Percentiles rank a stretch among this genome's conserved stretches.
These are phyloP conservation scores for Caranx melampygus DNA, from an alignment of 2,113 vertebrate genomes.

Conservation along the genomic window DNA sequence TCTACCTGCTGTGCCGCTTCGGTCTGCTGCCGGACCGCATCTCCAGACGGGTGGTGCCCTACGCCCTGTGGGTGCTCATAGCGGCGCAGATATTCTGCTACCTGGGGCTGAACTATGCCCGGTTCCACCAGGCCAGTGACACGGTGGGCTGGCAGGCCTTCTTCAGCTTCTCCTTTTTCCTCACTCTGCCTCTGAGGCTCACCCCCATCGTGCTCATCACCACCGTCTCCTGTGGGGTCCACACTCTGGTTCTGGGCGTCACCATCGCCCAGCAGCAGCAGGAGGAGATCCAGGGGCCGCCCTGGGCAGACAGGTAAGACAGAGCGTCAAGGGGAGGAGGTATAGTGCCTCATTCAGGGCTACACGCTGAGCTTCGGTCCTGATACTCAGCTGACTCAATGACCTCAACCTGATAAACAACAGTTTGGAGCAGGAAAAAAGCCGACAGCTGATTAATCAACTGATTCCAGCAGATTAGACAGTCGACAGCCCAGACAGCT, in stretches of 20 bases:
- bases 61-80: slow-evolving; percentile 93
- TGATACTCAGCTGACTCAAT: too few species aligned
- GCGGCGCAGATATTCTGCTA: slow-evolving; percentile 92
- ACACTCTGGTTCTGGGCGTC: slow-evolving; percentile 92
- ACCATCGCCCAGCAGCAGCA: slow-evolving; percentile 93
- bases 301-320: slow-evolving; percentile 89
- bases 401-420: too few species aligned
- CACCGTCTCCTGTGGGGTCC: slow-evolving; percentile 88
- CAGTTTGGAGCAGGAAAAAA: too few species aligned
- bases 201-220: slow-evolving; percentile 93
- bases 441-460: too few species aligned
- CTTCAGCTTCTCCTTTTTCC: slow-evolving; percentile 95
- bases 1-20: slow-evolving; percentile 90
- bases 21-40: slow-evolving; percentile 88
- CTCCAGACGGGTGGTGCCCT: slow-evolving; percentile 90
- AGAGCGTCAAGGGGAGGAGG: too few species aligned
- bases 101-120: slow-evolving; percentile 90
- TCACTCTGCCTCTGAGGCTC: slow-evolving; percentile 91
- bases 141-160: slow-evolving; percentile 97
- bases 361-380: too few species aligned
- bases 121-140: slow-evolving; percentile 91
- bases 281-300: slow-evolving; percentile 81
- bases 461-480: too few species aligned
- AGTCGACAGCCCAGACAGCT: too few species aligned
- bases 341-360: too few species aligned